Evolutionary conservation across 1,140 invertebrate genomes (phyloP).

Genomic region (Proales similis): DNA sequence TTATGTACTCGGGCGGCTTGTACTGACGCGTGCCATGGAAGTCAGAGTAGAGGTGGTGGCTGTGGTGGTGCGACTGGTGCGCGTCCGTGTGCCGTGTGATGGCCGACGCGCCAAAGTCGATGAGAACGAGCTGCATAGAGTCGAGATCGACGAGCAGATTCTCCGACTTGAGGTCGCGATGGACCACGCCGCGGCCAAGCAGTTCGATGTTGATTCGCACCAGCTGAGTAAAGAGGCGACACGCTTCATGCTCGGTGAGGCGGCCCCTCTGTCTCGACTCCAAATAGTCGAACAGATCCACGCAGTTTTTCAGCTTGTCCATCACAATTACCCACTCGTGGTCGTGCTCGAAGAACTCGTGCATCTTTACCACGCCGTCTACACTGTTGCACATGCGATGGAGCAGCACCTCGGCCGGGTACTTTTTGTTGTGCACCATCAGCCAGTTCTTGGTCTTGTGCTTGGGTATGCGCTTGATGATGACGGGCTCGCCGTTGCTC

Average conservation of each 20-base stretch:
- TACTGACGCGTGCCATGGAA: constrained; percentile 38
- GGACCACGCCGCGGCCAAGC: constrained; percentile 20
- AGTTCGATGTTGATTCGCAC: constrained; percentile 3
- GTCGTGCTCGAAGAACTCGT: constrained; percentile 36
- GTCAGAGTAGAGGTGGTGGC: constrained; percentile 24
- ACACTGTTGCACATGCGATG: constrained; percentile 25
- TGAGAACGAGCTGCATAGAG: constrained; percentile 13
- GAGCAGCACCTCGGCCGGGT: constrained; percentile 35
- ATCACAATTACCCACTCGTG: constrained; percentile 30
- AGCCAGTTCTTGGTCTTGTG: constrained; percentile 38
- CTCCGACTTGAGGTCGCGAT: constrained; percentile 37
- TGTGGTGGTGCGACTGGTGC: not conserved
- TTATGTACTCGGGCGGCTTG: constrained; percentile 36
- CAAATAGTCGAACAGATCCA: constrained; percentile 36
- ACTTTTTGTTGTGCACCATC: constrained; percentile 36
- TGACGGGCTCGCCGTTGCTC: not conserved
- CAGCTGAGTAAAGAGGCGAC: constrained; percentile 33
- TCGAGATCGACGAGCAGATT: constrained; percentile 36
- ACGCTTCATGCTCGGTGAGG: constrained; percentile 12
- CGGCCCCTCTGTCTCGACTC: constrained; percentile 15
- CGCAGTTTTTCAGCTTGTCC: constrained; percentile 22
- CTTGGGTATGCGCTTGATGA: constrained; percentile 36
- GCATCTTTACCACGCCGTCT: constrained; percentile 21
- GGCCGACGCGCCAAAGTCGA: constrained; percentile 36
- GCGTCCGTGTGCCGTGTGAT: constrained; percentile 22